Evolutionary conservation across 2,888 invertebrate genomes (phyloP), one percentile per base, ranked within the genome.

Genomic region (Epistrophe eligans): DNA sequence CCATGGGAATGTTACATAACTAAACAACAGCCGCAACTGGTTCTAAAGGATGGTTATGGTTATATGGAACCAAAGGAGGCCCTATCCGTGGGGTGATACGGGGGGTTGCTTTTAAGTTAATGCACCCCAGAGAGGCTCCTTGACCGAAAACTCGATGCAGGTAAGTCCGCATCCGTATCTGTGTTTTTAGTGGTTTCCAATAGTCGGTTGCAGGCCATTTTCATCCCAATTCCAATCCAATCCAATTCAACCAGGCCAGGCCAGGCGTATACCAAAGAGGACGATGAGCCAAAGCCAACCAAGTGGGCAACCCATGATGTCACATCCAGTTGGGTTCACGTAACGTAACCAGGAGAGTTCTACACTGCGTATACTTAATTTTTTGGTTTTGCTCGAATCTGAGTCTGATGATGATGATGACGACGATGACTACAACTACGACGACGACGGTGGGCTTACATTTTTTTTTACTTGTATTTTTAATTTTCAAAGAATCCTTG

Each of bases 131-230:
- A 71, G 87, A 87, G 81, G 66, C 79, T 83, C 83, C 82, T 87
- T 87, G 87, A 87, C 82, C 87, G 87, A 87, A 87, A 87, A 76
- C 76, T 74, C 87, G 82, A 83, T 87, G 87, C 87, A 87, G 83
- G 87, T 87, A 87, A 82, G 79, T 87, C 87, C 87, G 87, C 82
- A 87, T 87, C 66, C 79, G 66, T 87, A 87, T 87, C 87, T 87
- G 87, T 87, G 87, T 87, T 87, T 87, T 87, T 87, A 87, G 87
- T 87, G 87, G 87, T 87, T 87, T 87, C 71, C 87, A 79, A 87
- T 87, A 87, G 87, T 79, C 76, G 76, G 77, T 77, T 70, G 67
- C 73, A 74, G 77, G 76, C 79, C 83, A 74, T 60, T 50, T 55
- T 38, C 70, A 70, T 70, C 52, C 83, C 84, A 64, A 77, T 24